Evolutionary conservation across 2,888 invertebrate species (phyloP), one percentile per base, ranked within the genome.

Genomic region (Graphium colonna): DNA sequence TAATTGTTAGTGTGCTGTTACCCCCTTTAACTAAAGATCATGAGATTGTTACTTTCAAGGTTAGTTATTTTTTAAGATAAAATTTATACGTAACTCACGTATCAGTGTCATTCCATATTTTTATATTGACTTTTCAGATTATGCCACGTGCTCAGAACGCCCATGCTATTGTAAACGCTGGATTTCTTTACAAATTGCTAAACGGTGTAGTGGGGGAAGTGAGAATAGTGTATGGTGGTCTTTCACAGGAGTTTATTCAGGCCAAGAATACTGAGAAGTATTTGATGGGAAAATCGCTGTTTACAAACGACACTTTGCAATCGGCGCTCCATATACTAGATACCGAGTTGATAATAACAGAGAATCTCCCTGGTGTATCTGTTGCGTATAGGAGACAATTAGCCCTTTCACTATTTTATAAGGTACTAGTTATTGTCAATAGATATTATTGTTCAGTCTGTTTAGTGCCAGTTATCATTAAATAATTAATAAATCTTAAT

Each of bases 121-220:
- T 43, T 21, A 28, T 28, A 21, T n/a, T n/a, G n/a, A 21, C 2
- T 9, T 21, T 21, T 3, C 67, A 95, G 94, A 92, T 95, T 42
- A 93, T 93, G 91, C 92, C 93, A 0, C 82, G 94, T 57, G 91
- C 92, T 1, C 93, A 94, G 81, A 94, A 94, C 67, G 92, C 94
- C 0, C 93, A 93, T 64, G 94, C 95, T 0, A 90, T 93, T 57
- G 92, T 95, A 0, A 94, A 94, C 66, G 94, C 94, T n/a, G 95
- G 92, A 10, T 95, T 95, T 67, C 72, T 93, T 0, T 89, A 93
- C 40, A 62, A 69, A 59, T 51, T 74, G 5, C 50, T 59, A 18
- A 45, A 47, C 36, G 65, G 67, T 8, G 52, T 59, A 4, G 61
- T 80, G 45, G 55, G 77, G 52, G 67, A 69, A 31, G 90, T 91